These are phyloP conservation scores for Mactromeris polynyma DNA, from an alignment of 2,888 invertebrate genomes.

Conservation along the genomic window DNA sequence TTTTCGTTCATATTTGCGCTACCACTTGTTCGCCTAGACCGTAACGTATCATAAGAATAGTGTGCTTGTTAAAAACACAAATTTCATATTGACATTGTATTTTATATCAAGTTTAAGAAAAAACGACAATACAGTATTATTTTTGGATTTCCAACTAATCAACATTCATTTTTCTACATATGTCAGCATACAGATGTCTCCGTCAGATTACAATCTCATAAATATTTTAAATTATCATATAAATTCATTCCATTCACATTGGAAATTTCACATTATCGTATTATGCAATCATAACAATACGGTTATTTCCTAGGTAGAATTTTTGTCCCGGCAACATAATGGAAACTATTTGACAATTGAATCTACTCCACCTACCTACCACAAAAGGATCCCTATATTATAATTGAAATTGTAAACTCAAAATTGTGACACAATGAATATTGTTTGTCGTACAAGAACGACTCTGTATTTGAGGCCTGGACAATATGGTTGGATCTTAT, in stretches of 20 bases:
- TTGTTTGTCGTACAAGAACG: slow-evolving; percentile 50
- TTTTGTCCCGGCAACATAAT: slow-evolving; percentile 28
- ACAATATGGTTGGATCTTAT: slow-evolving; percentile 39
- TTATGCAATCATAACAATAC: slow-evolving; percentile 53
- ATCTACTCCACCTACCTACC: slow-evolving; percentile 35
- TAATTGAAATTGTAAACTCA: slow-evolving; percentile 54
- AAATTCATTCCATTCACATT: slow-evolving; percentile 37
- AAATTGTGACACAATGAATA: slow-evolving; percentile 47
- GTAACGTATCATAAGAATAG: slow-evolving; percentile 41
- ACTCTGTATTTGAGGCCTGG: slow-evolving; percentile 6
- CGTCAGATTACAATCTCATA: slow-evolving; percentile 19
- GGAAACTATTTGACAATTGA: slow-evolving; percentile 39
- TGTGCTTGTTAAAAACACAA: slow-evolving; percentile 8
- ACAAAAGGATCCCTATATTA: slow-evolving; percentile 55
- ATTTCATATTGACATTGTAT: slow-evolving; percentile 53
- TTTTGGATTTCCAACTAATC: slow-evolving; percentile 2
- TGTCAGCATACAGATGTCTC: neutral
- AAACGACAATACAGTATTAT: slow-evolving; percentile 23
- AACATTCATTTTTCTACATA: neutral
- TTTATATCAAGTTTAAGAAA: slow-evolving; percentile 30
- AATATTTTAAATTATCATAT: slow-evolving; percentile 39
- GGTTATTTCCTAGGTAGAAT: slow-evolving; percentile 29
- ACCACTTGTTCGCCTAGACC: slow-evolving; percentile 27
- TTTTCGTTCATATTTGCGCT: slow-evolving; percentile 33
- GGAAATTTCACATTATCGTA: slow-evolving; percentile 27